Base-by-base conservation (phyloP, 2,888 invertebrate species). In the Pristionchus entomophagus region DNA sequence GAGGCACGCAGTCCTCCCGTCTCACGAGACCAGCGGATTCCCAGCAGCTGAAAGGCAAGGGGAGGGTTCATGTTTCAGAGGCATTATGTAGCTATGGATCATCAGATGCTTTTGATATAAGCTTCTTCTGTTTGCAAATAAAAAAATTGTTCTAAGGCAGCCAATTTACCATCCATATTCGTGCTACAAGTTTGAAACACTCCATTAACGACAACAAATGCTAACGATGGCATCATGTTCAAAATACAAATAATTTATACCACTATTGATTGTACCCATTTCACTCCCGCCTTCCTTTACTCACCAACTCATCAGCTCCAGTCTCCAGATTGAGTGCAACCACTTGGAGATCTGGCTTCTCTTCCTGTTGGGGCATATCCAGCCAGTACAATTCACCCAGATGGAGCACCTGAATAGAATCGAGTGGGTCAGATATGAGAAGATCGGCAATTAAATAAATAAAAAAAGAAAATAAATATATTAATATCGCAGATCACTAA, bases 21-120 rank as follows among this genome's bases (percentile, higher is more conserved):
- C 87, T 95, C 94, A 85, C 95, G 95, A 87, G 95, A 96, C 88
- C 94, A 94, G 94, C 97, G 97, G 94, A 98, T 96, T 88, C 97
- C 97, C 53, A 98, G 95, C 94, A 97, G 96, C 94, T 98, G 95
- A 77, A 91, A 88, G n/a, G n/a, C n/a, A n/a, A n/a, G n/a, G n/a
- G 56, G 26, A 17, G 51, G 51, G 51, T 51, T 51, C 10, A 22
- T 17, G 51, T 51, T 51, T 12, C 51, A 51, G 19, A 10, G 22
- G 51, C 22, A 2, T 51, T 51, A 22, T 22, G 22, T 17, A 51
- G 51, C 14, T 51, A 51, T 22, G 51, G 22, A 17, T 51, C 51
- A 51, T 0, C 51, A 51, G 51, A 53, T n/a, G n/a, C n/a, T n/a
- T 53, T 53, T 14, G 19, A 53, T 53, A 19, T 19, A 19, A 8